Evolutionary conservation across 2,797 vertebrate genomes (phyloP).

Genomic region (Acanthornis magna): DNA sequence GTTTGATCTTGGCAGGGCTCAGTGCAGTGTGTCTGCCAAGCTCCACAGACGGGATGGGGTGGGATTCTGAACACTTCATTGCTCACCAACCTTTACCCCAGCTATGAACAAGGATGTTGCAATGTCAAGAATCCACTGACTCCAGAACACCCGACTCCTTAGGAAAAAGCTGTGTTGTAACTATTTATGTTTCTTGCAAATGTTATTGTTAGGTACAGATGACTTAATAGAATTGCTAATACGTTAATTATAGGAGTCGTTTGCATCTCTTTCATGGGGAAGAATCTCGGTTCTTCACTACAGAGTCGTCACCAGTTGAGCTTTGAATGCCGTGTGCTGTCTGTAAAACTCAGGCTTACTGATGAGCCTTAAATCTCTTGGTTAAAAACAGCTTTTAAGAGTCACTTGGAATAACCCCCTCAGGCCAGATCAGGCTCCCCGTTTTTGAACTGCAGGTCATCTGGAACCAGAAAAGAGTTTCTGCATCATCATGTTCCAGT

Average conservation of each 20-base stretch:
- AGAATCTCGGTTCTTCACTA: not conserved
- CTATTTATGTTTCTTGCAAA: not conserved
- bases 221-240: not conserved
- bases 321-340: not conserved
- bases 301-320: not conserved
- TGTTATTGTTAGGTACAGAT: not conserved
- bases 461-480: not conserved
- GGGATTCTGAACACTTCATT: not conserved
- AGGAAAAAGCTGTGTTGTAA: not conserved
- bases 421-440: not conserved
- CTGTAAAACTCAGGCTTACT: not conserved
- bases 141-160: not conserved
- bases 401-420: not conserved
- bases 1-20: not conserved
- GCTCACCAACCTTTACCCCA: not conserved
- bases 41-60: not conserved
- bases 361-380: not conserved
- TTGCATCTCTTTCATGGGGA: not conserved
- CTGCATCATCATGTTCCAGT: not conserved
- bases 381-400: not conserved
- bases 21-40: not conserved
- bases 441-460: not conserved
- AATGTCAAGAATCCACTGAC: not conserved
- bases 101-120: not conserved
- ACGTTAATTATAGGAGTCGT: not conserved